These are phyloP conservation scores for Laticauda laticaudata DNA, from an alignment of 2,113 vertebrate species.

Conservation along the genomic window DNA sequence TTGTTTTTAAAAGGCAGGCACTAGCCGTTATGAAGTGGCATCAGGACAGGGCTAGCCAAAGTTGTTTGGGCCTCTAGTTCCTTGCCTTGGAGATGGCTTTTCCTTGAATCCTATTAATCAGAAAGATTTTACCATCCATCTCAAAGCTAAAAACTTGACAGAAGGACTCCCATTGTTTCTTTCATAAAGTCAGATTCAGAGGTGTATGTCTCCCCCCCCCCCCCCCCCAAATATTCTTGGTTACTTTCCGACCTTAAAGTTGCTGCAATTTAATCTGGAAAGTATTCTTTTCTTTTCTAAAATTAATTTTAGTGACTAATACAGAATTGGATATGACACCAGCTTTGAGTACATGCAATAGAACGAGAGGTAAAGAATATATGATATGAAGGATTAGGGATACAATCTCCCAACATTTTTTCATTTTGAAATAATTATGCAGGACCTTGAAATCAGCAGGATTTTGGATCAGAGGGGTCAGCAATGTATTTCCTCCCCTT, in stretches of 20 bases:
- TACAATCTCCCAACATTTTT: background rate
- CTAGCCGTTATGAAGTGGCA: background rate
- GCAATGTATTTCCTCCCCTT: background rate
- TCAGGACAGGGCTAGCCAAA: background rate
- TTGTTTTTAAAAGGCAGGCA: background rate
- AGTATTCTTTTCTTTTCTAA: background rate
- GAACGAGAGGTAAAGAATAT: background rate
- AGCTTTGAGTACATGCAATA: background rate
- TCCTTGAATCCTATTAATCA: background rate
- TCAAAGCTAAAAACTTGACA: background rate
- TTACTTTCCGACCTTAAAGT: background rate
- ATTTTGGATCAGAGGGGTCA: background rate
- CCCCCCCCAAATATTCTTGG: background rate
- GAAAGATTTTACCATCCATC: background rate
- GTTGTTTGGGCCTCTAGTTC: background rate
- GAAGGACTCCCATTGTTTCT: background rate
- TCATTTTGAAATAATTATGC: background rate
- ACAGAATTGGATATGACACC: background rate
- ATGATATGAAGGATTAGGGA: too few relatives aligned
- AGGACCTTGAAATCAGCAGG: background rate
- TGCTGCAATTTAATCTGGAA: background rate
- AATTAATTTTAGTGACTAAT: background rate
- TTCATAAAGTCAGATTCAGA: background rate
- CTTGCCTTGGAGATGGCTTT: background rate
- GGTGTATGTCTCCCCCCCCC: too few relatives aligned